Evolutionary conservation across 2,888 invertebrate species (phyloP), one percentile per base, ranked within the genome.

Genomic region (Andrena camellia): DNA sequence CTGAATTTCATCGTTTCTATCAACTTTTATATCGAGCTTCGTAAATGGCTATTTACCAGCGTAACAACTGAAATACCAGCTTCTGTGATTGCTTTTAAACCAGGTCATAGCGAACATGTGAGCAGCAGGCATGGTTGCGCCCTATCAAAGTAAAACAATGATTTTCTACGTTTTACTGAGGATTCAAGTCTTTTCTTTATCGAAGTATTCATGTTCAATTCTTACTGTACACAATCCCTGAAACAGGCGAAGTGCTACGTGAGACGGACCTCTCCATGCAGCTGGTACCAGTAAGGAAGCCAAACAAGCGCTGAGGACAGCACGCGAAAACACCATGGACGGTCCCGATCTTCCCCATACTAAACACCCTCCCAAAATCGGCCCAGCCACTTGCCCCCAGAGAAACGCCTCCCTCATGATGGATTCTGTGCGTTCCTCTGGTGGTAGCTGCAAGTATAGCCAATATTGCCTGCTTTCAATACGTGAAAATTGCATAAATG

Each of bases 51-150:
- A 63, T 59, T 66, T 89, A 95, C 95, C 95, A 86, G 95, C 95
- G 88, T 95, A 95, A 81, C 95, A 95, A 66, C 95, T 95, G 42
- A 95, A 95, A 91, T 95, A 95, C 86, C 95, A 95, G 88, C 95
- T 95, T 78, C 95, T 92, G 87, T 95, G 94, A 79, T 94, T 95
- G 52, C 95, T 95, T 90, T 95, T 95, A 85, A 95, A 95, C 95
- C 95, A 95, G 35, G 95, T 95, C 85, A 95, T 95, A 81, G 95
- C 95, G 29, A 95, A 91, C 95, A 95, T 95, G 85, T 95, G 95
- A 68, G 95, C 95, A 17, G 95, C 95, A 23, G 95, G 95, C 95
- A 95, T 95, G 13, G 95, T 95, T 17, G 95, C 95, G 57, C 95
- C 95, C 95, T 95, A 73, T 87, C 86, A 82, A 82, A 82, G 31